Base-by-base conservation (phyloP, 2,888 invertebrate genomes). In the Maniola hyperantus region DNA sequence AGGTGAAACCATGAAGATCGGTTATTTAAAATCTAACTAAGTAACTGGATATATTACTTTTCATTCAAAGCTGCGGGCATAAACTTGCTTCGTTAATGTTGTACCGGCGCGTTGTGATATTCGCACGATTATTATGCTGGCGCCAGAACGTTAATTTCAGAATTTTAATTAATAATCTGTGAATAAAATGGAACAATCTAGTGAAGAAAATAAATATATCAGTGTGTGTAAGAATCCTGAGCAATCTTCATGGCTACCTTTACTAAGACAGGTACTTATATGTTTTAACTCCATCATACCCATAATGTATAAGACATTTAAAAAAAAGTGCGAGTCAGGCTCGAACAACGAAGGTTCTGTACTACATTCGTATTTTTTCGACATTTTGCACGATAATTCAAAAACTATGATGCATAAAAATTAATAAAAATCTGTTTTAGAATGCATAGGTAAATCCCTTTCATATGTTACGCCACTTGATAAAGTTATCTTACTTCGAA, bases 241-340 rank as follows among this genome's bases (percentile, higher is more conserved):
- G 13, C 42, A 57, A 57, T 57, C 57, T 6, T 57, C 57, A 57
- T 57, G 57, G 57, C 10, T 42, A 6, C 57, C 57, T 11, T 42
- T 57, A n/a, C 18, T 57, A 11, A 18, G 57, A 57, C 57, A 57
- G 57, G 57, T 57, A 57, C 20, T 20, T 15, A 54, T n/a, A 10
- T 2, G 7, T 55, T 39, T 57, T 10, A 18, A 8, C 7, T 48
- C 2, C 6, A n/a, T 46, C 6, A 6, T 44, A n/a, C 13, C n/a
- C 13, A 44, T 44, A n/a, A n/a, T n/a, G n/a, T n/a, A n/a, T n/a
- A n/a, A n/a, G n/a, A n/a, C n/a, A n/a, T n/a, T n/a, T n/a, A n/a
- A n/a, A n/a, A n/a, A n/a, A n/a, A n/a, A n/a, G n/a, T n/a, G n/a
- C n/a, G n/a, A n/a, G n/a, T n/a, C n/a, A n/a, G n/a, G n/a, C n/a